Percentiles rank a stretch among this genome's conserved stretches.
Evolutionary conservation across 2,797 vertebrate species (phyloP).

Genomic region (Sorex maritimensis): DNA sequence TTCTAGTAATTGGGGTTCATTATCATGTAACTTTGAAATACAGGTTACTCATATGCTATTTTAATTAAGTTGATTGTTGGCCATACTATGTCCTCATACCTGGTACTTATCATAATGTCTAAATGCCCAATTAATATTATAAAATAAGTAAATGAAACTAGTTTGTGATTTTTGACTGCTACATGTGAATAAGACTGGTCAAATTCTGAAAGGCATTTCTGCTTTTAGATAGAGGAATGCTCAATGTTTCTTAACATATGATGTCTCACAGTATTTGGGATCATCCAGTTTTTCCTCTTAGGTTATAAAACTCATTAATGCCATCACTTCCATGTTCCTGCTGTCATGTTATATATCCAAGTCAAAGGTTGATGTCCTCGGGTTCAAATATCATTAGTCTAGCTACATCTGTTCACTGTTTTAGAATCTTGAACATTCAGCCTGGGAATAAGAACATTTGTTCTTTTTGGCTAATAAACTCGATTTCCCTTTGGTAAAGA

Average conservation of each 20-base stretch:
- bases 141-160: background rate
- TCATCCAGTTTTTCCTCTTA: conserved; percentile 7
- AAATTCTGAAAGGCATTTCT: background rate
- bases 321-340: background rate
- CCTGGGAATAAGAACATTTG: background rate
- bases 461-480: background rate
- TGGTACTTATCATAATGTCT: rapidly evolving
- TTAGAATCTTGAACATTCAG: conserved; percentile 12
- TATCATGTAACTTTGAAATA: background rate
- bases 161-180: background rate
- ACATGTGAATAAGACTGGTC: background rate
- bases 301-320: background rate
- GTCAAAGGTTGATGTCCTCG: background rate
- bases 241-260: background rate
- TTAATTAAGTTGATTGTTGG: background rate
- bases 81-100: background rate
- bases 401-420: background rate
- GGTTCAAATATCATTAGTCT: background rate
- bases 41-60: background rate
- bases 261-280: background rate
- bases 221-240: background rate
- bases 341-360: conserved; percentile 6
- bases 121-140: too few species aligned
- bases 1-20: background rate
- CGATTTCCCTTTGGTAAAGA: conserved; percentile 21